Evolutionary conservation across 2,888 invertebrate species (phyloP), one percentile per base, ranked within the genome.

Genomic region (Eupithecia vulgata): DNA sequence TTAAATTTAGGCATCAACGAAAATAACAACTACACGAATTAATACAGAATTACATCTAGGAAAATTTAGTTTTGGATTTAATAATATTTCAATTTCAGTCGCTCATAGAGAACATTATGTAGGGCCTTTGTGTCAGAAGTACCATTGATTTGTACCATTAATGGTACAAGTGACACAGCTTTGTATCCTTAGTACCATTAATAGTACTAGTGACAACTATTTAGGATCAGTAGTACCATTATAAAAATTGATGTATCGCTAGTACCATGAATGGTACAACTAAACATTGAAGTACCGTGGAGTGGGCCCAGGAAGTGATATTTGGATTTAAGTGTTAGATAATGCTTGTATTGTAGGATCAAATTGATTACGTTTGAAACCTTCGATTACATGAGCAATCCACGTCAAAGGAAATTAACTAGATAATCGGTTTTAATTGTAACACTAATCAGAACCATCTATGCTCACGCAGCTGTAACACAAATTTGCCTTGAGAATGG

Each of bases 401-500:
- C 61, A 34, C 73, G 79, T 83, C 82, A 85, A 82, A 88, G 87
- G 87, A 91, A 91, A 89, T 88, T 87, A 84, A 79, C 81, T 81
- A 87, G 85, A 88, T 90, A 87, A 90, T 88, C 82, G 80, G 76
- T 79, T 86, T 83, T 87, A 91, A 89, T 88, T 87, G 86, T 87
- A 85, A 82, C 81, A 81, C 78, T 87, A 89, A 91, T 91, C 89
- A 83, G 80, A 78, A 77, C 80, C 80, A 80, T 90, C 88, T 87
- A 81, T 85, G 87, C 80, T 84, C 85, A 88, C 85, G 82, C 82
- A 86, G 77, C 84, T 88, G 87, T 87, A 89, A 89, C 89, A 81
- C 83, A 81, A 82, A 85, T 81, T 88, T 80, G 86, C 93, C 93
- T 93, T 93, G 92, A 90, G 89, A 90, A 87, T 82, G 73, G 86